Conservation (phyloP, 1,140 invertebrate species). For the Colletes latitarsis region DNA sequence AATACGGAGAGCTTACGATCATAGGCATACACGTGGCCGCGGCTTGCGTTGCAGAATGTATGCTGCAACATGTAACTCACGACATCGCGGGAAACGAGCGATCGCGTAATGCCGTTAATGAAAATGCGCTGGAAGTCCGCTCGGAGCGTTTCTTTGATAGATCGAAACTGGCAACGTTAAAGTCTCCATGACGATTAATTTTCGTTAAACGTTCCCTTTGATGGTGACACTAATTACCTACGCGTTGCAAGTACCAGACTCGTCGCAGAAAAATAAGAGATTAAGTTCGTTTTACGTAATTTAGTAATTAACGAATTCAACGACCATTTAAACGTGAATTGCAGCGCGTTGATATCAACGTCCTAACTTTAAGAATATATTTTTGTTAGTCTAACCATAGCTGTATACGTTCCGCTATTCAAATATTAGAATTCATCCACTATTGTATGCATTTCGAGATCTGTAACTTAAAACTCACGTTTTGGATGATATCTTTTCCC, state of each 20-base stretch:
- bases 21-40: slow-evolving; percentile 17
- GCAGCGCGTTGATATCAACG: too few species aligned
- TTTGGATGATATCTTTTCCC: too few species aligned
- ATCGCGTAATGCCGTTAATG: background rate
- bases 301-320: too few species aligned
- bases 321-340: too few species aligned
- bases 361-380: too few species aligned
- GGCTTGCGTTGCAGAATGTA: slow-evolving; percentile 25
- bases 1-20: slow-evolving; percentile 34
- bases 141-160: background rate
- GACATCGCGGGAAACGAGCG: background rate
- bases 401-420: too few species aligned
- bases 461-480: too few species aligned
- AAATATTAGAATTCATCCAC: too few species aligned
- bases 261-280: too few species aligned
- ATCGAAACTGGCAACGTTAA: background rate
- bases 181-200: background rate
- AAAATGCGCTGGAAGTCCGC: background rate
- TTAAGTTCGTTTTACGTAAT: too few species aligned
- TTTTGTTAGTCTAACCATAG: too few species aligned
- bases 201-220: background rate
- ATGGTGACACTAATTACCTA: background rate
- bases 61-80: slow-evolving; percentile 4
- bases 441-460: too few species aligned
- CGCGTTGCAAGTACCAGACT: background rate